Percentiles rank a stretch among this genome's conserved stretches.
These are phyloP conservation scores for Himalopsyche phryganea DNA, from an alignment of 1,140 invertebrate genomes.

Conservation along the genomic window DNA sequence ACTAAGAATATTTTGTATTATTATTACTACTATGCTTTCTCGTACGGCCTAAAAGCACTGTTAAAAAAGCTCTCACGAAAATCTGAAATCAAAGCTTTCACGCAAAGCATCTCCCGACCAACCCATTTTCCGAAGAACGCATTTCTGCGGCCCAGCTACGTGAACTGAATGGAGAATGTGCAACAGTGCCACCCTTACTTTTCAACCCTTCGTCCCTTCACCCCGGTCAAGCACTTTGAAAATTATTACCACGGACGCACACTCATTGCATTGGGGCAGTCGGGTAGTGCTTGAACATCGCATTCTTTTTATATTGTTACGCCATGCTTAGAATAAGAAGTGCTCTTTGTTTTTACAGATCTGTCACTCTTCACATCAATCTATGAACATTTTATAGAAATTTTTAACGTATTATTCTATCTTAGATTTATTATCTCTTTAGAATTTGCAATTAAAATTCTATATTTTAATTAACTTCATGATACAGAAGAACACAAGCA, in stretches of 20 bases:
- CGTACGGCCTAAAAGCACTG: conserved; percentile 27
- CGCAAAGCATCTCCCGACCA: conserved; percentile 14
- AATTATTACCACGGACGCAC: conserved; percentile 27
- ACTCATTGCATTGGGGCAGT: neutral
- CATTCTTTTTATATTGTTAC: too few relatives aligned
- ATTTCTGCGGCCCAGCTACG: conserved; percentile 32
- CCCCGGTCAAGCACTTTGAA: conserved; percentile 32
- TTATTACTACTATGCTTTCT: conserved; percentile 22
- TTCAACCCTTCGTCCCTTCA: neutral
- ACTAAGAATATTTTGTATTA: conserved; percentile 11
- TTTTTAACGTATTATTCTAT: too few relatives aligned
- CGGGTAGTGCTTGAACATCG: too few relatives aligned
- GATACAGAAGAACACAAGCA: too few relatives aligned
- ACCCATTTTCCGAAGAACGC: conserved; percentile 31
- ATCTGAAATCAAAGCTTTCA: conserved; percentile 33
- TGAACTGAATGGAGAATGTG: conserved; percentile 29
- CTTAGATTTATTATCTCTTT: too few relatives aligned
- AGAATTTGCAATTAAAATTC: too few relatives aligned
- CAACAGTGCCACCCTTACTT: neutral
- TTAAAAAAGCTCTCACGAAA: conserved; percentile 34
- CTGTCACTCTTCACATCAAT: too few relatives aligned
- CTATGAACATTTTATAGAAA: too few relatives aligned
- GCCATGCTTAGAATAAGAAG: too few relatives aligned
- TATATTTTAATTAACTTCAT: too few relatives aligned
- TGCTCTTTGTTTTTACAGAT: too few relatives aligned